A percentile compares a stretch with the other conserved stretches of the same genome.
These are phyloP conservation scores for Myrmophylax atrothorax DNA, from an alignment of 2,113 vertebrate species.

Conservation along the genomic window DNA sequence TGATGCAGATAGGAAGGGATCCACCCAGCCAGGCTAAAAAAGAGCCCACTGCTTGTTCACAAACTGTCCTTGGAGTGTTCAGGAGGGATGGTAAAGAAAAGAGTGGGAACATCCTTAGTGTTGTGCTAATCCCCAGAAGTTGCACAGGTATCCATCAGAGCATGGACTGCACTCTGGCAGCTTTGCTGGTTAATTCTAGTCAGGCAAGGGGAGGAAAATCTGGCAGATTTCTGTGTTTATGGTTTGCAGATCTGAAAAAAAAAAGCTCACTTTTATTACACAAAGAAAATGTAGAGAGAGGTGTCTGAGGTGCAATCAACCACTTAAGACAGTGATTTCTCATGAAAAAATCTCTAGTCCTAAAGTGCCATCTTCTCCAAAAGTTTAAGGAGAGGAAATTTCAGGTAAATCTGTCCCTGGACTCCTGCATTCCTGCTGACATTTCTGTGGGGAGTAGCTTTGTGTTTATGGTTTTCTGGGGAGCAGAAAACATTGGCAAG, in stretches of 20 bases:
- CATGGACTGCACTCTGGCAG: not conserved
- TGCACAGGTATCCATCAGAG: fast-evolving
- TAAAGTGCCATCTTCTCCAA: not conserved
- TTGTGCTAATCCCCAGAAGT: not conserved
- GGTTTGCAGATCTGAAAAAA: not conserved
- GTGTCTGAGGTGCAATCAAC: not conserved
- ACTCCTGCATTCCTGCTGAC: not conserved
- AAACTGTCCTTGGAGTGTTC: not conserved
- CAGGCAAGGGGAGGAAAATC: not conserved
- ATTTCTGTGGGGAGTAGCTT: not conserved
- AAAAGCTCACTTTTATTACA: not conserved
- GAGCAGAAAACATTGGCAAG: not conserved
- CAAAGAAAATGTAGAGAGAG: not conserved
- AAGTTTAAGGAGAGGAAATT: not conserved
- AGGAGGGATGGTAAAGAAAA: not conserved
- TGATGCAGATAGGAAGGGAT: not conserved
- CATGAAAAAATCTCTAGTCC: not conserved
- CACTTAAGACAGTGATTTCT: not conserved
- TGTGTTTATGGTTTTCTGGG: not conserved
- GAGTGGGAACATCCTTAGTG: not conserved
- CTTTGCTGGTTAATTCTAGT: not conserved
- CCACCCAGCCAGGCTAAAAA: not conserved
- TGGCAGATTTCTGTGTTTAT: not conserved
- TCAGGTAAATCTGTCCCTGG: not conserved
- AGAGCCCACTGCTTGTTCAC: not conserved